Base-by-base conservation (phyloP, 2,113 vertebrate genomes). In the Hyperopisus bebe region DNA sequence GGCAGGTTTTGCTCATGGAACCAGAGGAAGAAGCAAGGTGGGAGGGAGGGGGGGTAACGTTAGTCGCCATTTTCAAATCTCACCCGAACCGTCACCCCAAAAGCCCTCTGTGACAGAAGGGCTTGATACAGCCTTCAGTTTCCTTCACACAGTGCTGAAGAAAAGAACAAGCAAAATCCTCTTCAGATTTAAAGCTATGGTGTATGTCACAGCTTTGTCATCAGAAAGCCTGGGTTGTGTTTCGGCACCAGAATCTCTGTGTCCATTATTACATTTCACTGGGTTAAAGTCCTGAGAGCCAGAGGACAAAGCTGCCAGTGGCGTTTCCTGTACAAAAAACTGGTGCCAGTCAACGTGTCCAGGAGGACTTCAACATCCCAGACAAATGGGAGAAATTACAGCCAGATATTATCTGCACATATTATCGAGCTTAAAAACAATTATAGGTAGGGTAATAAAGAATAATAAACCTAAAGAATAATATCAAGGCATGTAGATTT, bases 1-100 rank as follows among this genome's bases (percentile, higher is more conserved):
- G 62, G 62, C n/a, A 66, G 21, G 24, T 87, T 90, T 62, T 84
- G 8, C 84, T 90, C 86, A 84, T 88, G 90, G 91, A 88, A 80
- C 80, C 53, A 50, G 39, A 31, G 46, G 88, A 86, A 31, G 88
- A 89, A 77, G 44, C 74, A 86, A 80, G 90, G 70, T 39, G 70
- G 31, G 11, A 51, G 53, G 55, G 44, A 19, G 55, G 48, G 55
- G 55, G 55, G 55, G 39, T 55, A 46, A 89, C 47, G 27, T 88
- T 6, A 50, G 53, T 46, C 3, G 47, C 58, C 3, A n/a, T 47
- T 35, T 88, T 70, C 58, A 77, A 74, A 88, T 27, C 53, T n/a
- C 31, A 17, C 70, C 31, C 17, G 70, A 77, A 15, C 31, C 70
- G 35, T 80, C 35, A 39, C 15, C 42, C 35, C 39, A n/a, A 58